A percentile compares a stretch with the other conserved stretches of the same genome.
Evolutionary conservation across 2,888 invertebrate species (phyloP).

Genomic region (Clepsis dumicolana): DNA sequence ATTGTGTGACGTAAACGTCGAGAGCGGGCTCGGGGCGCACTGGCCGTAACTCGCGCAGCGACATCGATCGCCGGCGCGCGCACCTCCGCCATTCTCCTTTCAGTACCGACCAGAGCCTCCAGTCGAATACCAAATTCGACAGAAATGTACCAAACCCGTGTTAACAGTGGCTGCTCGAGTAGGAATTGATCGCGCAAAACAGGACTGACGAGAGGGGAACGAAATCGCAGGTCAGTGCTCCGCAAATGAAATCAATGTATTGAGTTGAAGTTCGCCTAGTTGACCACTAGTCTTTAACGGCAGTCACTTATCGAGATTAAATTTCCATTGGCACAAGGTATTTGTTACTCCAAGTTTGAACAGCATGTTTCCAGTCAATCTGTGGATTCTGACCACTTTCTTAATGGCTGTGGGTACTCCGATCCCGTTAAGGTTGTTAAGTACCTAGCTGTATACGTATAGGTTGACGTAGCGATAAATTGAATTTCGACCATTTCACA

Average conservation of each 20-base stretch:
- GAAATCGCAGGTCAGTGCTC: conserved; percentile 62
- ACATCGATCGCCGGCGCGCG: conserved; percentile 84
- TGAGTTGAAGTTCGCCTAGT: conserved; percentile 3
- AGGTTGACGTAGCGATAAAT: conserved; percentile 11
- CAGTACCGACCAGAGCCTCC: conserved; percentile 67
- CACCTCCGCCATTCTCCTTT: conserved; percentile 74
- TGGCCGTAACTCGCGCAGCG: conserved; percentile 76
- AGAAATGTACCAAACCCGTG: conserved; percentile 81
- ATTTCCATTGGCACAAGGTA: conserved; percentile 1
- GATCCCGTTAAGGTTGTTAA: neutral
- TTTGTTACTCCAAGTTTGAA: neutral
- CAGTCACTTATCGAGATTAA: conserved; percentile 36
- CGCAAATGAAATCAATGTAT: neutral
- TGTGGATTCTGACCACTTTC: neutral
- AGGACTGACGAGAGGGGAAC: conserved; percentile 49
- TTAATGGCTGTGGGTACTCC: neutral
- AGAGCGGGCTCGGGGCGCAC: conserved; percentile 65
- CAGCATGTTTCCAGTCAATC: neutral
- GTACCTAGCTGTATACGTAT: conserved; percentile 6
- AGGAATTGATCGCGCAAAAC: conserved; percentile 56
- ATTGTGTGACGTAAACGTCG: conserved; percentile 82
- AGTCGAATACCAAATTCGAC: conserved; percentile 75
- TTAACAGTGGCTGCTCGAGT: conserved; percentile 68
- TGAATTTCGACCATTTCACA: conserved; percentile 11
- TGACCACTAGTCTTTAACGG: conserved; percentile 23